Base-by-base conservation (phyloP, 2,113 vertebrate genomes). In the Tetrax tetrax region DNA sequence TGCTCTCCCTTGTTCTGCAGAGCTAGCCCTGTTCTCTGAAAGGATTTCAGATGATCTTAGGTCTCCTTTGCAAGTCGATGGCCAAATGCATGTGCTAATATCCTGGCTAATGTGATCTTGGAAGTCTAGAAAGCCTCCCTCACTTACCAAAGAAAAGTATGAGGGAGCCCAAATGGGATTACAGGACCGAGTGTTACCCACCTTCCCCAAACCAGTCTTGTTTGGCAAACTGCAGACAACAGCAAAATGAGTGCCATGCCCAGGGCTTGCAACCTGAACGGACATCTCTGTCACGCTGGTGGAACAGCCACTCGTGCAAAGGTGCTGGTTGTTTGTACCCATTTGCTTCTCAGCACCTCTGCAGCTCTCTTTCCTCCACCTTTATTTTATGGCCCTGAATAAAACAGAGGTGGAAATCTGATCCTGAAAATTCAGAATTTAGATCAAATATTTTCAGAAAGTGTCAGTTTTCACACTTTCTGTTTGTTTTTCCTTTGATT, bases 21-120 rank as follows among this genome's bases (percentile, higher is more conserved):
- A 95, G 74, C 74, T 11, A 76, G 33, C 47, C 17, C 59, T 71
- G 65, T 43, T 89, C 25, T 72, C 90, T 65, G 93, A 53, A 89
- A 89, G 81, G 92, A 70, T 93, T 95, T 90, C 71, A 74, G 9
- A 37, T 76, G 19, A 63, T 77, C 81, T 93, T 53, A 93, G 87
- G 47, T 91, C 75, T 88, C 33, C 79, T 95, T 86, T 93, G 90
- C 37, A 66, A 83, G 69, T 51, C 3, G 0, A 14, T 78, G 71
- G 87, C 93, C 78, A 43, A 92, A 89, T 65, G 53, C 18, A 8
- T 54, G 22, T 51, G 45, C 72, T 89, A 5, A 64, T 91, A 51
- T 72, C 68, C 88, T 93, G 75, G 37, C 61, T 96, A 74, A 90
- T 79, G 37, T 77, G 65, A 61, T 92, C 93, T 54, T 37, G 66